Percentiles rank a stretch among this genome's conserved stretches.
Conservation (phyloP, 35 echinoderm and acorn worm species). For the Hemicentrotus pulcherrimus region DNA sequence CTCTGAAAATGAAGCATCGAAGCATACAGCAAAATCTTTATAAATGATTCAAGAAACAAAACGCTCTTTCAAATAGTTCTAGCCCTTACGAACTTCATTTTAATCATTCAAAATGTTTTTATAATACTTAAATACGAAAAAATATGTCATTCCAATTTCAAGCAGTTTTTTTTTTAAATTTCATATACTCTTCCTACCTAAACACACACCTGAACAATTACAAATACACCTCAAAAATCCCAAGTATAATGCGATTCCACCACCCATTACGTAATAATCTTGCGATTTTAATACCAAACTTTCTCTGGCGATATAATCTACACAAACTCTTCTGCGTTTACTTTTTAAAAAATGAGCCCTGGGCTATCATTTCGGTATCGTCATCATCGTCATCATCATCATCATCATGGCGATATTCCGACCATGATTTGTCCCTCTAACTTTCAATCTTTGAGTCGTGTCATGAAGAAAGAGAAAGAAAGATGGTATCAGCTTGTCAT, state of each 20-base stretch:
- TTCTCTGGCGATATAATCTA: neutral
- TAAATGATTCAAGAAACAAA: neutral
- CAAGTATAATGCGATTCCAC: neutral
- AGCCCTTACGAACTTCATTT: neutral
- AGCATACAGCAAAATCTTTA: neutral
- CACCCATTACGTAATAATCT: neutral
- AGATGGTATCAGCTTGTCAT: neutral
- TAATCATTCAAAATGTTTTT: neutral
- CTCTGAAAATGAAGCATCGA: neutral
- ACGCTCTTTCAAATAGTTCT: neutral
- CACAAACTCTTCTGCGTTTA: neutral
- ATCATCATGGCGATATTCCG: neutral
- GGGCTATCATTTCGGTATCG: neutral
- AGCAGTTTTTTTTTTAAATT: neutral
- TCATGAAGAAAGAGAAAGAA: neutral
- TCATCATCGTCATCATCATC: neutral
- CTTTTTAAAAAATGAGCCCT: neutral
- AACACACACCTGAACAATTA: neutral
- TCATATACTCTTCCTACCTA: neutral
- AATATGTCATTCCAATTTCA: neutral
- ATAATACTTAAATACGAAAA: neutral
- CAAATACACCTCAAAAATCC: neutral
- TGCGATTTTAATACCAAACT: neutral
- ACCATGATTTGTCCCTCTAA: neutral
- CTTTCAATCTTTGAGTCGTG: neutral